phyloP scores from a whole-genome alignment of 2,888 invertebrate genomes.

The Platycheirus albimanus region DNA sequence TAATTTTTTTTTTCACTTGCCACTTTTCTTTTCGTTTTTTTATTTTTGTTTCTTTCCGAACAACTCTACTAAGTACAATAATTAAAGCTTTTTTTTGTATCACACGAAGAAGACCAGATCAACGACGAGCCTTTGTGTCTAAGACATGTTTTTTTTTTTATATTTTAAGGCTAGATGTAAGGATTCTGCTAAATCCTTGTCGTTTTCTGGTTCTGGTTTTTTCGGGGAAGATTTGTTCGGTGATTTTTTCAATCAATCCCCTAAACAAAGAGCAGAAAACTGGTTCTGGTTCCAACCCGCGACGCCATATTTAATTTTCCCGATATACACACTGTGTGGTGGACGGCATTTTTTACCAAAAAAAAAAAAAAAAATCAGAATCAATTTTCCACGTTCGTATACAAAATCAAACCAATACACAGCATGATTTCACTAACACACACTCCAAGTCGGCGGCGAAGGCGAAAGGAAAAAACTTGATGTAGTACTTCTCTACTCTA shows the following conservation, averaged over 20 bases:
- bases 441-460: constrained; percentile 45
- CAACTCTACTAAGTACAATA: constrained; percentile 31
- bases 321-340: constrained; percentile 69
- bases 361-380: constrained; percentile 67
- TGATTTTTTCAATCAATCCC: constrained; percentile 87
- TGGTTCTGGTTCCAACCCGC: constrained; percentile 85
- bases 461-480: constrained; percentile 65
- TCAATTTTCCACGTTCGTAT: constrained; percentile 71
- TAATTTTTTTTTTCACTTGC: constrained; percentile 54
- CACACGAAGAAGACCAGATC: constrained; percentile 32
- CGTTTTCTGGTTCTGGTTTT: constrained; percentile 56
- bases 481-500: constrained; percentile 41
- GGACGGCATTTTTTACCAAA: constrained; percentile 68
- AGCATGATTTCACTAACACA: constrained; percentile 46
- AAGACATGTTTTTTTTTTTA: constrained; percentile 58
- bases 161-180: constrained; percentile 46
- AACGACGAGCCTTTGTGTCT: constrained; percentile 51
- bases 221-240: constrained; percentile 62
- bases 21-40: constrained; percentile 52
- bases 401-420: constrained; percentile 58
- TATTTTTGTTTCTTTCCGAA: too few species aligned
- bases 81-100: constrained; percentile 48
- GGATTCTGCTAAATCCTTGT: constrained; percentile 45
- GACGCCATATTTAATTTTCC: constrained; percentile 91
- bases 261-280: constrained; percentile 87